Evolutionary conservation across 2,113 vertebrate species (phyloP), one percentile per base, ranked within the genome.

Genomic region (Garra rufa): DNA sequence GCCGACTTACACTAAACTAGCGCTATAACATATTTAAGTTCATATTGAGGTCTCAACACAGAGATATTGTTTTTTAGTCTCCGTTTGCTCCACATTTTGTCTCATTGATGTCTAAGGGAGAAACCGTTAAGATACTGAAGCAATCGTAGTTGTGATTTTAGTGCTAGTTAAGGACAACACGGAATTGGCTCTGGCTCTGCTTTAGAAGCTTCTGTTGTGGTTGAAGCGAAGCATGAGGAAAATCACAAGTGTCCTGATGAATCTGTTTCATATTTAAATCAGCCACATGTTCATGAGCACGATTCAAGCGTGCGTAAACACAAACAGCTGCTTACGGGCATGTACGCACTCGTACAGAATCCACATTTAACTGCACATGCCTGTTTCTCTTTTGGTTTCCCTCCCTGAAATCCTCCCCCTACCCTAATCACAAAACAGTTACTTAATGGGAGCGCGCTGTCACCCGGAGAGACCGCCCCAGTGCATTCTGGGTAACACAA

Each of bases 401-500:
- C 46, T 75, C 73, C 13, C 41, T 46, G 21, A 63, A 44, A 61
- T 79, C 76, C 78, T 65, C 78, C 78, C 77, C 78, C 78, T 46
- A 48, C 59, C 11, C 59, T 80, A 67, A 80, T 80, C 26, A 9
- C 44, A 46, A 80, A 80, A 80, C 57, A n/a, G 78, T 80, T 80
- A 67, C 78, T 67, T 80, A 67, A 63, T 30, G 43, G 1, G 43
- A 80, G 59, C 10, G 0, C 1, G 2, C 77, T 67, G 57, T 65
- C 77, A 80, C 41, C 24, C 43, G 19, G 41, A 48, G 77, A 65
- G 43, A 67, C 41, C 5, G 43, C 1, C 15, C 43, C 10, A 48
- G n/a, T 67, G 77, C 59, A 80, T 80, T 80, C 59, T 76, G 59
- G 71, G 41, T 83, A 43, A 61, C 52, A 65, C 82, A 76, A 57